Evolutionary conservation across 2,113 vertebrate genomes (phyloP).

Genomic region (Thalassoma bifasciatum): DNA sequence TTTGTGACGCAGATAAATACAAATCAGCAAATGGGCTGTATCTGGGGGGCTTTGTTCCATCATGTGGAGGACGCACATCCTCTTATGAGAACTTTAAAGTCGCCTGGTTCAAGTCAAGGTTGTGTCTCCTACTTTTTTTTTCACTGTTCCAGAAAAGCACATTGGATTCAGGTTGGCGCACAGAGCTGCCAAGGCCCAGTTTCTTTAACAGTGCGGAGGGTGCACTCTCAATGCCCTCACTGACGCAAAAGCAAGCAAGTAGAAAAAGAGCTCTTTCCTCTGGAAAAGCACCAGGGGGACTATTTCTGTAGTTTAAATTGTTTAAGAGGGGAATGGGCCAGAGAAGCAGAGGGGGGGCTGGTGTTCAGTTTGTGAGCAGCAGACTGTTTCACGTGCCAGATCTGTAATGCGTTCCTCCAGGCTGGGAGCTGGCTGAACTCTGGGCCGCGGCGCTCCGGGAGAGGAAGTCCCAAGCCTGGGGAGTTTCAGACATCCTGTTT

Average conservation of each 20-base stretch:
- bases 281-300: conserved; percentile 74
- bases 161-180: conserved; percentile 46
- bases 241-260: conserved; percentile 74
- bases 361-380: conserved; percentile 62
- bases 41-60: conserved; percentile 22
- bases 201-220: conserved; percentile 61
- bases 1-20: conserved; percentile 40
- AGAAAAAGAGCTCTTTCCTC: conserved; percentile 70
- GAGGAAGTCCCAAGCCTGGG: conserved; percentile 79
- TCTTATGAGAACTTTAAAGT: conserved; percentile 34
- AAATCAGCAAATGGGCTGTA: conserved; percentile 26
- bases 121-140: conserved; percentile 19
- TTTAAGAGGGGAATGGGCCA: conserved; percentile 66
- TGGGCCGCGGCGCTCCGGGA: conserved; percentile 65
- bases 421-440: conserved; percentile 76
- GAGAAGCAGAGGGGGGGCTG: conserved; percentile 27
- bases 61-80: conserved; percentile 51
- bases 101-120: conserved; percentile 64
- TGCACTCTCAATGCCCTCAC: conserved; percentile 73
- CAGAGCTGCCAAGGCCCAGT: conserved; percentile 47
- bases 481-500: conserved; percentile 84
- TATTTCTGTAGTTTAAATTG: conserved; percentile 79
- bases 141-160: conserved; percentile 43
- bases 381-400: conserved; percentile 77
- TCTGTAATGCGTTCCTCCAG: conserved; percentile 76